Evolutionary conservation across 2,888 invertebrate genomes (phyloP).

Genomic region (Cephonodes hylas): DNA sequence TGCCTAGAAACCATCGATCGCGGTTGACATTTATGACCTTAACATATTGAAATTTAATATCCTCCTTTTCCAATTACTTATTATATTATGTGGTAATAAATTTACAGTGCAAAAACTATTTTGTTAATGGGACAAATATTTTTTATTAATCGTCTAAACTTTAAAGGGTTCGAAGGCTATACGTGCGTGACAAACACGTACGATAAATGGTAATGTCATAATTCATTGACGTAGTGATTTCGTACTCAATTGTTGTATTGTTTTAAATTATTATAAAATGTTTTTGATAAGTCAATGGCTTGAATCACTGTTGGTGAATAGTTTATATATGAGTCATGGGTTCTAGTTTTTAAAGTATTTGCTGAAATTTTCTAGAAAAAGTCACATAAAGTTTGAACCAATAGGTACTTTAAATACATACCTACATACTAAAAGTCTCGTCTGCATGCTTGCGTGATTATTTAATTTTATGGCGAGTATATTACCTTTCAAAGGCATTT

Average conservation of each 20-base stretch:
- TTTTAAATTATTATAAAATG: constrained; percentile 1
- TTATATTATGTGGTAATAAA: too few species aligned
- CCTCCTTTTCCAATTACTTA: too few species aligned
- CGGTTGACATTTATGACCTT: too few species aligned
- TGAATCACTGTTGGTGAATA: neutral
- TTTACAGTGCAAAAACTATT: neutral
- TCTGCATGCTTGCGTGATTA: too few species aligned
- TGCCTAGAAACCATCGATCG: too few species aligned
- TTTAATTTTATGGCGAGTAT: too few species aligned
- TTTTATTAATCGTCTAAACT: neutral
- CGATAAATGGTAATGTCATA: constrained; percentile 26
- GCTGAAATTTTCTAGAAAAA: neutral
- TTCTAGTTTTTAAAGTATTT: neutral
- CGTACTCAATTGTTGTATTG: constrained; percentile 7
- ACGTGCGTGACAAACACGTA: constrained; percentile 21
- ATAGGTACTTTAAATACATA: too few species aligned
- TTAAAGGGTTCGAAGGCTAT: constrained; percentile 14
- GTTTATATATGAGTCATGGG: neutral
- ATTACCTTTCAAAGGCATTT: too few species aligned
- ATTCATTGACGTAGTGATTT: constrained; percentile 4
- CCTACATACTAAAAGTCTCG: too few species aligned
- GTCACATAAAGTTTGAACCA: too few species aligned
- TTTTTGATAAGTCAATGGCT: neutral
- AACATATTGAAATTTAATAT: too few species aligned
- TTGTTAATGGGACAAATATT: neutral